phyloP scores from a whole-genome alignment of 2,797 vertebrate genomes.

The Rachycentron canadum region DNA sequence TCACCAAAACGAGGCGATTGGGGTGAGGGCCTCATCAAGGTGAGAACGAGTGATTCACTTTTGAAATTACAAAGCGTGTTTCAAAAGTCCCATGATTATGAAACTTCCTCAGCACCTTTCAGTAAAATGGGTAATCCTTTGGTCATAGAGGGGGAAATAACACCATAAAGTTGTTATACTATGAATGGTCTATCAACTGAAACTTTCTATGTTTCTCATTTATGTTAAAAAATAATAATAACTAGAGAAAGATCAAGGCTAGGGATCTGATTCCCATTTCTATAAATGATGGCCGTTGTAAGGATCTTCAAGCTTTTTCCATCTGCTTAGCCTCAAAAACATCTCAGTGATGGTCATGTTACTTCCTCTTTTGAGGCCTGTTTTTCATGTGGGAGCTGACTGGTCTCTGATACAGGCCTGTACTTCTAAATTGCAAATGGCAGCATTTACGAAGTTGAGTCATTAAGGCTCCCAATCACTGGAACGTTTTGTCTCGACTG shows the following conservation, averaged over 20 bases:
- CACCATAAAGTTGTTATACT: not conserved
- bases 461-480: not conserved
- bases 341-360: not conserved
- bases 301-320: not conserved
- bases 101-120: constrained; percentile 48
- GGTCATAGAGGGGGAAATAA: not conserved
- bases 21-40: not conserved
- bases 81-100: constrained; percentile 41
- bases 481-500: not conserved
- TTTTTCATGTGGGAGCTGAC: not conserved
- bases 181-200: not conserved
- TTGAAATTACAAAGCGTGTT: constrained; percentile 34
- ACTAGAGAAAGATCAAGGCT: not conserved
- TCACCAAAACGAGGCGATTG: no score
- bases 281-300: not conserved
- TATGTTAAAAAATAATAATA: not conserved
- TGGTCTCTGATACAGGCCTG: not conserved
- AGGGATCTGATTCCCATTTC: not conserved
- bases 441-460: not conserved
- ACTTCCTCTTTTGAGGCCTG: constrained; percentile 7
- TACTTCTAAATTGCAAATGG: not conserved
- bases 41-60: not conserved
- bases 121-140: constrained; percentile 3
- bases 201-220: not conserved
- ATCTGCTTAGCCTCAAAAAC: not conserved